Evolutionary conservation across 2,797 vertebrate genomes (phyloP).

Genomic region (Eulemur coronatus): DNA sequence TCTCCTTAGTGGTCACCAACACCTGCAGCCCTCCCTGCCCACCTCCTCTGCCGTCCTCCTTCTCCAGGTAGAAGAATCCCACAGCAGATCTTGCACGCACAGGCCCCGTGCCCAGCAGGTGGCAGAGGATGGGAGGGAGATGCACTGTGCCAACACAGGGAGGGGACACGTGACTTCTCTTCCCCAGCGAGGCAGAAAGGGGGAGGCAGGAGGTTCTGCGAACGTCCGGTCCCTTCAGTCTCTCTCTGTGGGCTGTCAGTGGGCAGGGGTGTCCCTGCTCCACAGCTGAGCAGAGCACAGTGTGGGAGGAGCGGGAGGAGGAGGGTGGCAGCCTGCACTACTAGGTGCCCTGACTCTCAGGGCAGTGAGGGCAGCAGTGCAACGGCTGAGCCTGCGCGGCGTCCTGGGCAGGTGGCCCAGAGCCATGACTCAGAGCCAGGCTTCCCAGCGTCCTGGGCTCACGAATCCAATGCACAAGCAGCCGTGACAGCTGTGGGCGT

Average conservation of each 20-base stretch:
- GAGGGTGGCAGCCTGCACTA: fast-evolving
- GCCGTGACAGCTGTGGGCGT: fast-evolving
- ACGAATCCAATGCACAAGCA: neutral
- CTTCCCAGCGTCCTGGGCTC: neutral
- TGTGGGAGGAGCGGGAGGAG: too few species aligned
- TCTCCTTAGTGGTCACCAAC: neutral
- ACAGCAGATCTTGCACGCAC: fast-evolving
- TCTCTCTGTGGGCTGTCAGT: neutral
- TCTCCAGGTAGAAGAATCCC: neutral
- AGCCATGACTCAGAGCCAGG: neutral
- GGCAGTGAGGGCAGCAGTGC: neutral
- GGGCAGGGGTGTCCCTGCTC: neutral
- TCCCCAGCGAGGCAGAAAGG: neutral
- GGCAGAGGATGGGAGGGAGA: neutral
- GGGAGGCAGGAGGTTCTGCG: neutral
- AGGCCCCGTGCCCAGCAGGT: neutral
- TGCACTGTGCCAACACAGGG: fast-evolving
- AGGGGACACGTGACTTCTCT: neutral
- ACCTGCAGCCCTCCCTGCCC: neutral
- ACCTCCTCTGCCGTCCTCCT: neutral
- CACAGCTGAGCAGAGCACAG: neutral
- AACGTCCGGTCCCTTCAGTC: neutral
- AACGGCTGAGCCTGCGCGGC: fast-evolving
- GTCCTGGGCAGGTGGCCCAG: neutral
- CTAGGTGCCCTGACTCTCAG: fast-evolving